These are phyloP conservation scores for Pseudochromis fuscus DNA, from an alignment of 2,797 vertebrate species.

Conservation along the genomic window DNA sequence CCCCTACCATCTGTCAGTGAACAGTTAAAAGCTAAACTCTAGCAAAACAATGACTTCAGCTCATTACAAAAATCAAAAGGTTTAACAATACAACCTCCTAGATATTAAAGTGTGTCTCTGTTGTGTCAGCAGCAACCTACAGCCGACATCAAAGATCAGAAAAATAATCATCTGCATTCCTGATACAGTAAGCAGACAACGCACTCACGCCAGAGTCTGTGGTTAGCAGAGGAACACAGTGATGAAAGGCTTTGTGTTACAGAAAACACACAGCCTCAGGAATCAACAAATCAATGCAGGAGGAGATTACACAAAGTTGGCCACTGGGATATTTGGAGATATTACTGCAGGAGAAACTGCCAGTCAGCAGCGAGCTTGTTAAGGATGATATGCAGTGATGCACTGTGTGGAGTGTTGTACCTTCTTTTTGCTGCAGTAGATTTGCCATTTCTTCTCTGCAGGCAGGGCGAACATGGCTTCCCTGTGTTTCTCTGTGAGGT, in stretches of 20 bases:
- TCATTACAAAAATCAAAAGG: neutral
- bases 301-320: slow-evolving; percentile 41
- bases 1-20: no score
- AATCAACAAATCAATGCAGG: slow-evolving; percentile 49
- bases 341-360: slow-evolving; percentile 14
- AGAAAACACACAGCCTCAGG: slow-evolving; percentile 32
- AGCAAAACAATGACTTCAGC: neutral
- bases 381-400: slow-evolving; percentile 18
- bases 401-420: slow-evolving; percentile 76
- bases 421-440: slow-evolving; percentile 99
- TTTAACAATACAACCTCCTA: neutral
- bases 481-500: slow-evolving; percentile 98
- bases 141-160: slow-evolving; percentile 9
- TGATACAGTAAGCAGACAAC: slow-evolving; percentile 24
- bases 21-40: neutral
- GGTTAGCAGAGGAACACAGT: slow-evolving; percentile 13
- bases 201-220: slow-evolving; percentile 18
- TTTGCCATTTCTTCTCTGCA: slow-evolving; percentile 99
- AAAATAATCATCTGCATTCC: slow-evolving; percentile 39
- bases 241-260: slow-evolving; percentile 17
- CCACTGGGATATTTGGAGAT: slow-evolving; percentile 21
- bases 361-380: neutral
- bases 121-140: neutral
- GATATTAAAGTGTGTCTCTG: neutral
- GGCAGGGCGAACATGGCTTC: slow-evolving; percentile 99